These are phyloP conservation scores for Eospalax fontanierii DNA, from an alignment of 2,797 vertebrate species.

Conservation along the genomic window DNA sequence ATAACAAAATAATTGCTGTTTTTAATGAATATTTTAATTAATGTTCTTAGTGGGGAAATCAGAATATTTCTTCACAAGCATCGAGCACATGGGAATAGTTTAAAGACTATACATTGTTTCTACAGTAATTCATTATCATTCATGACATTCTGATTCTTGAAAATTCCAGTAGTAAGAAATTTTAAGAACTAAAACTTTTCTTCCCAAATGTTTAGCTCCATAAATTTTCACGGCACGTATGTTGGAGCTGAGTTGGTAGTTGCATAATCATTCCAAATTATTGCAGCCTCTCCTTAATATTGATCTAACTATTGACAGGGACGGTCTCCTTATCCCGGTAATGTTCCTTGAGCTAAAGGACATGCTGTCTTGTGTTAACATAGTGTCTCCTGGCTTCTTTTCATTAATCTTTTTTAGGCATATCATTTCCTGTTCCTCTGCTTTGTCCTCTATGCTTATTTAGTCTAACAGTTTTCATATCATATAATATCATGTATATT, in stretches of 20 bases:
- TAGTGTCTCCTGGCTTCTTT: neutral
- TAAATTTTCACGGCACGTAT: neutral
- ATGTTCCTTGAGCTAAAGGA: slow-evolving; percentile 9
- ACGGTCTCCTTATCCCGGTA: neutral
- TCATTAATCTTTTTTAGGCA: neutral
- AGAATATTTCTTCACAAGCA: slow-evolving; percentile 14
- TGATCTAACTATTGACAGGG: neutral
- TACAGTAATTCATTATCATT: neutral
- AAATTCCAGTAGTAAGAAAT: slow-evolving; percentile 24
- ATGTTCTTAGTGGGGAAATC: neutral
- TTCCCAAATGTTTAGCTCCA: neutral
- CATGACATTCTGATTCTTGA: neutral
- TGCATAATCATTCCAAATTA: neutral
- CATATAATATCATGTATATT: neutral
- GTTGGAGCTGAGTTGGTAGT: neutral
- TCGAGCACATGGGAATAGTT: neutral
- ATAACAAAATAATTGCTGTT: neutral
- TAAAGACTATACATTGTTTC: neutral
- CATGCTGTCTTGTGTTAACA: neutral
- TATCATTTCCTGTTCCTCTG: neutral
- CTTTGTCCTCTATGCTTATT: slow-evolving; percentile 34
- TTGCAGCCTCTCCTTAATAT: neutral
- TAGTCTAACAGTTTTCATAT: neutral
- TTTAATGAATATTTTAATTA: slow-evolving; percentile 57
- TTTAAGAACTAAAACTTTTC: neutral